Evolutionary conservation across 2,888 invertebrate species (phyloP).

Genomic region (Nymphalis urticae): DNA sequence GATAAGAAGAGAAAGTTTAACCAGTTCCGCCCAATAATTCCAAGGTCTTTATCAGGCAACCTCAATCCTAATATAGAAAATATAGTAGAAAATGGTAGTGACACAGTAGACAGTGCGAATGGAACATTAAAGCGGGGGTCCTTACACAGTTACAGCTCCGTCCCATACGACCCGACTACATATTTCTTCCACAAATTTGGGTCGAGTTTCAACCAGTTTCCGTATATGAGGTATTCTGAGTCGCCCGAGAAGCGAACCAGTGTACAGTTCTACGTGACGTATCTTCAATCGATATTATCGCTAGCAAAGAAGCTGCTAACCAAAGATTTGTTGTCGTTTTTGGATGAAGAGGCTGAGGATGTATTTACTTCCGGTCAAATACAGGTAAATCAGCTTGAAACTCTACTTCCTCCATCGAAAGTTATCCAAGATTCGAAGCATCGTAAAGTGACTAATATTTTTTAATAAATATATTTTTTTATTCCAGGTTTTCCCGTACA

Average conservation of each 20-base stretch:
- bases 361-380: constrained; percentile 87
- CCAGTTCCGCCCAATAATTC: constrained; percentile 93
- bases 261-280: constrained; percentile 87
- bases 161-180: constrained; percentile 89
- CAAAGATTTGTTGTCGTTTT: constrained; percentile 89
- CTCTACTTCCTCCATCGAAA: too few relatives aligned
- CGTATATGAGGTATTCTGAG: constrained; percentile 89
- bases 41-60: constrained; percentile 93
- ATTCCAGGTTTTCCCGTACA: constrained; percentile 91
- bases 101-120: constrained; percentile 58
- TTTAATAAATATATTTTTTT: background rate
- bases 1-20: constrained; percentile 86
- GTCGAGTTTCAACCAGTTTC: constrained; percentile 95
- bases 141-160: constrained; percentile 83
- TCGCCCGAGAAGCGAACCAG: constrained; percentile 85
- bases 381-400: constrained; percentile 55
- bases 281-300: constrained; percentile 89
- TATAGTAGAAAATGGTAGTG: constrained; percentile 65
- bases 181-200: constrained; percentile 96
- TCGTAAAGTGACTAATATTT: too few relatives aligned
- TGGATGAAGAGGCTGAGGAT: constrained; percentile 92
- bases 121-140: constrained; percentile 72
- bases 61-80: constrained; percentile 84
- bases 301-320: constrained; percentile 92
- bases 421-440: too few relatives aligned